Percentiles rank a stretch among this genome's conserved stretches.
These are phyloP conservation scores for Diploscapter pachys DNA, from an alignment of 1,140 invertebrate genomes.

Conservation along the genomic window DNA sequence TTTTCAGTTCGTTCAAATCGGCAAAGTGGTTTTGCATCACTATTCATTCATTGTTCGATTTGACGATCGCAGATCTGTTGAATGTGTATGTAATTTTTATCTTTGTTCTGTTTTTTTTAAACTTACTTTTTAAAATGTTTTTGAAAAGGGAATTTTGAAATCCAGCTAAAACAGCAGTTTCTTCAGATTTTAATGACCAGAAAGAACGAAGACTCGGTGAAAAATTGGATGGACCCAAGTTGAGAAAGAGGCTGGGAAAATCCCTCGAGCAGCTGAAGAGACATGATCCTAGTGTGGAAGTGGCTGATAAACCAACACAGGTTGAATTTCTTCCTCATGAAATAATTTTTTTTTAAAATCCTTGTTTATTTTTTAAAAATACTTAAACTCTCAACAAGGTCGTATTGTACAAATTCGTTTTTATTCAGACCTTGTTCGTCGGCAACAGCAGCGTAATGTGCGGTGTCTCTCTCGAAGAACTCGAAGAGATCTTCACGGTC, in stretches of 20 bases:
- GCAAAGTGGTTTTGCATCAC: too few relatives aligned
- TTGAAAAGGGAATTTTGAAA: neutral
- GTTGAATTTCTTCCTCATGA: conserved; percentile 1
- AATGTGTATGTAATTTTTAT: neutral
- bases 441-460: conserved; percentile 36
- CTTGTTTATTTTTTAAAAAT: neutral
- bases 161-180: neutral
- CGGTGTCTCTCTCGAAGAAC: conserved; percentile 32
- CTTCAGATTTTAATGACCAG: conserved; percentile 34
- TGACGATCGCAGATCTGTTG: too few relatives aligned
- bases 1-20: too few relatives aligned
- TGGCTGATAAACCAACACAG: conserved; percentile 24
- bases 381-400: neutral
- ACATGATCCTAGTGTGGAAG: conserved; percentile 28
- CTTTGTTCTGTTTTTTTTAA: neutral
- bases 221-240: conserved; percentile 22
- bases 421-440: conserved; percentile 30
- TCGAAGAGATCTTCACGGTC: conserved; percentile 26
- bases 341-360: conserved; percentile 15
- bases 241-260: conserved; percentile 31
- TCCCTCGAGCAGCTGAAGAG: conserved; percentile 28
- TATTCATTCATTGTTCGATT: too few relatives aligned
- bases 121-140: neutral
- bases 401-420: neutral
- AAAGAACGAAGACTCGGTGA: conserved; percentile 21